A percentile compares a stretch with the other conserved stretches of the same genome.
phyloP scores from a whole-genome alignment of 2,888 invertebrate species.

The Nomada hirtipes region DNA sequence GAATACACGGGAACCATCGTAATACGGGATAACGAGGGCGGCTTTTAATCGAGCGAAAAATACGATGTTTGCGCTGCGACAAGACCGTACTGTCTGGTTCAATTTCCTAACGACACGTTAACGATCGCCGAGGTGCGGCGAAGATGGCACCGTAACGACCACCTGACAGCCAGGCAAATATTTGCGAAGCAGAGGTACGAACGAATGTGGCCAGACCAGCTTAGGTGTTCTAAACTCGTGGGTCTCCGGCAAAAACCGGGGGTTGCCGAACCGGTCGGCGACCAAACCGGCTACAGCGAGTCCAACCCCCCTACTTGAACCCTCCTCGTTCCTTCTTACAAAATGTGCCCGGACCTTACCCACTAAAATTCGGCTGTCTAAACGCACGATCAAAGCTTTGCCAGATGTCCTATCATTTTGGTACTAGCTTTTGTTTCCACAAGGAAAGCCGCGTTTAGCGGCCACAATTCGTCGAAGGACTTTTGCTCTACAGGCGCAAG shows the following conservation, averaged over 20 bases:
- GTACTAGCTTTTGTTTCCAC: too few relatives aligned
- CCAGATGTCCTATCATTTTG: too few relatives aligned
- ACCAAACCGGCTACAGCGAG: constrained; percentile 42
- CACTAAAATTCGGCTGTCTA: constrained; percentile 7
- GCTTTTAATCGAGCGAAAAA: constrained; percentile 54
- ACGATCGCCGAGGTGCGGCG: constrained; percentile 33
- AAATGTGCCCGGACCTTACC: constrained; percentile 15
- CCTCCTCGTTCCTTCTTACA: background rate
- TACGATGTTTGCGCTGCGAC: constrained; percentile 42
- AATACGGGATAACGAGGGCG: constrained; percentile 50
- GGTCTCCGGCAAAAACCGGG: constrained; percentile 40
- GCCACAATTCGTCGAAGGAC: too few relatives aligned
- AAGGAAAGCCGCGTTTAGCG: too few relatives aligned
- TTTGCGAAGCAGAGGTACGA: constrained; percentile 21
- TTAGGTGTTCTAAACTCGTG: constrained; percentile 14
- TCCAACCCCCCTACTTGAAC: constrained; percentile 18
- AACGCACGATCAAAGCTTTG: background rate
- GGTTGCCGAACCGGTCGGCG: constrained; percentile 13
- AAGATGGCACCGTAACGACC: background rate
- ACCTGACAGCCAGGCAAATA: constrained; percentile 38
- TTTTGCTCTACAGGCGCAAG: too few relatives aligned
- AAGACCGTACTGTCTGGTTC: constrained; percentile 29
- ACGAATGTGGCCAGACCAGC: constrained; percentile 3
- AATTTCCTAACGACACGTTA: constrained; percentile 52
- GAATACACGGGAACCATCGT: constrained; percentile 24